Evolutionary conservation across 2,797 vertebrate genomes (phyloP), one percentile per base, ranked within the genome.

Genomic region (Mus spretus): DNA sequence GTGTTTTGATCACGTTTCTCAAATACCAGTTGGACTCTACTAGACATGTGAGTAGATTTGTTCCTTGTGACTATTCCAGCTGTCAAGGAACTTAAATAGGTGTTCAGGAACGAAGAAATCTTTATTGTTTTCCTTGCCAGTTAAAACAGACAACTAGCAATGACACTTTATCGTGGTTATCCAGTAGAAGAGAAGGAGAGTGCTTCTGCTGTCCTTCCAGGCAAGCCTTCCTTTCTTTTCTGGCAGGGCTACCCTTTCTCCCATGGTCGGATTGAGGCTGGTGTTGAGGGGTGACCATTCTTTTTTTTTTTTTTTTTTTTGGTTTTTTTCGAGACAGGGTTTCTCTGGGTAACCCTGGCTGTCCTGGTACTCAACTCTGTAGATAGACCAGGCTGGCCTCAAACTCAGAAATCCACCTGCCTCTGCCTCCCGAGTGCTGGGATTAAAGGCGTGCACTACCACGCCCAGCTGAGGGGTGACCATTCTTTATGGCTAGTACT

Each of bases 71-170:
- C 28, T 91, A 57, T 95, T 90, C 75, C 4, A 79, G 65, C 75
- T 89, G 34, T 94, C 74, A 97, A 87, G 53, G 72, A 91, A 94
- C 59, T 93, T 84, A 96, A 84, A 78, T 65, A 90, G 59, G 20
- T 93, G 87, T 77, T 93, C 37, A 75, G 31, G 12, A 26, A 19
- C 44, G 44, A n/a, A 78, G 44, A 74, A 34, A 44, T 55, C n/a
- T 93, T 72, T 75, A n/a, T 80, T 93, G 34, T 93, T 97, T 55
- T 92, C 75, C 47, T 55, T 97, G 84, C 90, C 82, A 93, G 53
- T 91, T 95, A 91, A 95, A 96, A 95, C 67, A 96, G 89, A 95
- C 93, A 95, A 77, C 78, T 93, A 89, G 50, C 94, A 67, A 93
- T 91, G 70, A 88, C 79, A 96, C 34, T 63, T 37, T 90, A 79